A percentile compares a stretch with the other conserved stretches of the same genome.
phyloP scores from a whole-genome alignment of 2,113 vertebrate species.

The Cynocephalus volans region DNA sequence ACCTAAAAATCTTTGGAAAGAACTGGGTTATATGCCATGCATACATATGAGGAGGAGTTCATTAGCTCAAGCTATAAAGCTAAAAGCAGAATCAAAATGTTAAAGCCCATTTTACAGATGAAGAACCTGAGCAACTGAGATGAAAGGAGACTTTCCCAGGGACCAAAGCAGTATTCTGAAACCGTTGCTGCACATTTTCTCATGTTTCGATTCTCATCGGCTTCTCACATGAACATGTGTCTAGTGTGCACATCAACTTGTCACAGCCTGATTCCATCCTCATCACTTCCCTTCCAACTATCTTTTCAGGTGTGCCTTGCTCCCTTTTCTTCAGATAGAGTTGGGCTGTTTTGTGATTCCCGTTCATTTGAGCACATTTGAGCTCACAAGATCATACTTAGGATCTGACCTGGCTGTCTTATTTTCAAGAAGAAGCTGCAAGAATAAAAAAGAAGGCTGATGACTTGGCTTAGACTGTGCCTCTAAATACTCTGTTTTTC shows the following conservation, averaged over 20 bases:
- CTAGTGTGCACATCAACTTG: accelerated
- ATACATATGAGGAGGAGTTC: accelerated
- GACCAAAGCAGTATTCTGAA: neutral
- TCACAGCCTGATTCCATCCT: neutral
- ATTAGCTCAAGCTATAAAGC: neutral
- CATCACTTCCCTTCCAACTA: neutral
- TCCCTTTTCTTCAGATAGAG: neutral
- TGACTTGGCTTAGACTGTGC: neutral
- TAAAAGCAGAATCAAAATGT: neutral
- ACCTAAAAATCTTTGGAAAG: neutral
- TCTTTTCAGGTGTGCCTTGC: neutral
- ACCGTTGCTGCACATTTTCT: neutral
- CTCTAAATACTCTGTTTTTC: neutral
- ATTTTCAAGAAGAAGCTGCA: neutral
- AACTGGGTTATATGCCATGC: neutral
- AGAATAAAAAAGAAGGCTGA: neutral
- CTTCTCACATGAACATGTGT: neutral
- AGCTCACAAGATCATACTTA: neutral
- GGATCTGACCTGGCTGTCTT: accelerated
- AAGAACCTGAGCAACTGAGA: neutral
- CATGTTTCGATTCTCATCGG: neutral
- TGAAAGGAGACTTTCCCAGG: neutral
- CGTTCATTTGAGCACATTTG: neutral
- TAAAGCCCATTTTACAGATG: neutral
- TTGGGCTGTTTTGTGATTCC: neutral